These are phyloP conservation scores for Euura saliciscinereae DNA, from an alignment of 1,140 invertebrate species.

Conservation along the genomic window DNA sequence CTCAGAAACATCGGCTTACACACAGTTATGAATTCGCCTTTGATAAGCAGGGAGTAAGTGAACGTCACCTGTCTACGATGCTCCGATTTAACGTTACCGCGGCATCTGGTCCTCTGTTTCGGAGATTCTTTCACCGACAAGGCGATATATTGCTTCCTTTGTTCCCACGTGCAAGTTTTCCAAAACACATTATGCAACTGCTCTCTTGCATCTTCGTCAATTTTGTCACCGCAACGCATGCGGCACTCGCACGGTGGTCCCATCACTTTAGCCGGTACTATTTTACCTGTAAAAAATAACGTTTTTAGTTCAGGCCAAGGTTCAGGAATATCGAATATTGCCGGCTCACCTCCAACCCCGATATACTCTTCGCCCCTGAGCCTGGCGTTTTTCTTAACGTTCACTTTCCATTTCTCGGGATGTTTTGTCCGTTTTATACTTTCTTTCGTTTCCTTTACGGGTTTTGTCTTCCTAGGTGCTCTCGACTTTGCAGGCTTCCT, in stretches of 20 bases:
- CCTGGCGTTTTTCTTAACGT: conserved; percentile 40
- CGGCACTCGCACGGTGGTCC: conserved; percentile 35
- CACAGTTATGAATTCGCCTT: conserved; percentile 35
- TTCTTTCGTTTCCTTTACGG: conserved; percentile 13
- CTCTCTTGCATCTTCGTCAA: conserved; percentile 29
- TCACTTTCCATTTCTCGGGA: conserved; percentile 39
- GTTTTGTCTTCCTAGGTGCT: conserved; percentile 14
- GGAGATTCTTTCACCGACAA: conserved; percentile 38
- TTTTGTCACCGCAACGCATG: conserved; percentile 29
- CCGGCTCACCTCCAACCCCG: conserved; percentile 36
- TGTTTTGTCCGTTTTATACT: conserved; percentile 31
- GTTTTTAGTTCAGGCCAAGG: neutral
- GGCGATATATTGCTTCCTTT: conserved; percentile 39
- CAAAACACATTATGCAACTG: conserved; percentile 38
- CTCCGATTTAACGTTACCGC: conserved; percentile 30
- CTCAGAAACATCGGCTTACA: conserved; percentile 44
- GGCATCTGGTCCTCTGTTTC: conserved; percentile 36
- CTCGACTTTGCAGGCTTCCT: conserved; percentile 16
- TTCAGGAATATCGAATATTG: neutral
- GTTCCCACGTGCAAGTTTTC: conserved; percentile 40
- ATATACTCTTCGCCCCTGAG: conserved; percentile 37
- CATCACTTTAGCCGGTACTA: conserved; percentile 42
- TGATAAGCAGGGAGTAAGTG: conserved; percentile 35
- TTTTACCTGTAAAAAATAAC: conserved; percentile 29
- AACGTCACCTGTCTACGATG: conserved; percentile 38